Base-by-base conservation (phyloP, 2,888 invertebrate genomes). In the Frankliniella intonsa region DNA sequence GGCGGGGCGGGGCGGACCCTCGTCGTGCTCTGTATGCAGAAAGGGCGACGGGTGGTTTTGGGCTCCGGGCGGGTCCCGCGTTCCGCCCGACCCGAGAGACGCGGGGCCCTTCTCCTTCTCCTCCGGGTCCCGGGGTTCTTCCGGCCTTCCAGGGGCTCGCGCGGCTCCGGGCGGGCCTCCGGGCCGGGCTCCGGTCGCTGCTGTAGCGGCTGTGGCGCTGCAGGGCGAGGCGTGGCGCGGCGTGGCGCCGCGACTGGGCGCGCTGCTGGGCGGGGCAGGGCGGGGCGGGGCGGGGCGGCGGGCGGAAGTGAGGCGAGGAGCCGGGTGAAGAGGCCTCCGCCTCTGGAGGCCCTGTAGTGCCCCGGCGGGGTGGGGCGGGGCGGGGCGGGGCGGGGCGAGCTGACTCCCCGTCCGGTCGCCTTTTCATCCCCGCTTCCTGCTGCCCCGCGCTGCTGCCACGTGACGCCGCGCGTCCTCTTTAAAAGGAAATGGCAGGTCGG, bases 371-470 rank as follows among this genome's bases (percentile, higher is more conserved):
- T 38, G 38, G 5, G 38, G 38, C 38, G 5, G 38, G 38, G 3
- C 38, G 38, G 38, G 5, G 38, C 38, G 3, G 3, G 38, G 38
- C 2, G 38, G 38, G 62, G 11, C n/a, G 17, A 10, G 62, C 12
- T 22, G 25, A 25, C 69, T 22, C 12, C 69, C 9, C 69, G 69
- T 76, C 69, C 69, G 69, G 69, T n/a, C 22, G 22, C 69, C 69
- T 25, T 76, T 76, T 76, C 69, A 76, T 55, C 69, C 22, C 11
- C 22, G 69, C 25, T 76, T 76, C 69, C 69, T 76, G 22, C 62
- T 17, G 62, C 62, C 62, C 62, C n/a, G 19, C 14, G 7, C 62
- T 38, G 62, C 62, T 17, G 62, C 55, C 51, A 8, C 55, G 55
- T 1, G 17, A n/a, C 62, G n/a, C 62, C 19, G 62, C 19, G 62